These are phyloP conservation scores for Ypsolopha scabrella DNA, from an alignment of 2,888 invertebrate genomes.

Conservation along the genomic window DNA sequence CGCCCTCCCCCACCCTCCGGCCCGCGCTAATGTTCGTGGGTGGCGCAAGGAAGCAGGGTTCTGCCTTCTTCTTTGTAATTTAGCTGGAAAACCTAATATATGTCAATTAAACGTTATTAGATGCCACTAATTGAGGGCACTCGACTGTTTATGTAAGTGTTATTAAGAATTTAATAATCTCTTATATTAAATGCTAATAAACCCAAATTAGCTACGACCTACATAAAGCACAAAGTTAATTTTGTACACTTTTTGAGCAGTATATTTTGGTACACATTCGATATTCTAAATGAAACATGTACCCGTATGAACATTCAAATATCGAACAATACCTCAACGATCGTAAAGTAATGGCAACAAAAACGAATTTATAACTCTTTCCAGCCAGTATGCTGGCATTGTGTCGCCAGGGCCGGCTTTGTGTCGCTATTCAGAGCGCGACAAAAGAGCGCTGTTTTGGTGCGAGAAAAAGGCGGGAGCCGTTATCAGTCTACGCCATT, in stretches of 20 bases:
- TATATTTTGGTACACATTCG: background rate
- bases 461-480: slow-evolving; percentile 67
- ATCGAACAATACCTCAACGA: background rate
- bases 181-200: background rate
- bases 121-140: slow-evolving; percentile 34
- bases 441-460: slow-evolving; percentile 63
- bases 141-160: slow-evolving; percentile 38
- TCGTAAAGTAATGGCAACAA: slow-evolving; percentile 18
- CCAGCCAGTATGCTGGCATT: slow-evolving; percentile 29
- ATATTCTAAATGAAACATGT: background rate
- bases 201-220: background rate
- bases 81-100: slow-evolving; percentile 60
- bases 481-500: slow-evolving; percentile 66
- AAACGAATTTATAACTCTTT: slow-evolving; percentile 31
- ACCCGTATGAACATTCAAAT: background rate
- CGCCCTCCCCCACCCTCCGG: slow-evolving; percentile 42
- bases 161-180: slow-evolving; percentile 53
- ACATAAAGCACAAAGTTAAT: background rate
- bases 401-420: slow-evolving; percentile 33
- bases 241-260: background rate
- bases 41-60: slow-evolving; percentile 36
- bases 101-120: slow-evolving; percentile 68
- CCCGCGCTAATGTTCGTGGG: slow-evolving; percentile 46
- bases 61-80: slow-evolving; percentile 62
- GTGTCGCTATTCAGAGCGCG: slow-evolving; percentile 43